Conservation (phyloP, 1,140 invertebrate genomes). For the Vanessa atalanta region DNA sequence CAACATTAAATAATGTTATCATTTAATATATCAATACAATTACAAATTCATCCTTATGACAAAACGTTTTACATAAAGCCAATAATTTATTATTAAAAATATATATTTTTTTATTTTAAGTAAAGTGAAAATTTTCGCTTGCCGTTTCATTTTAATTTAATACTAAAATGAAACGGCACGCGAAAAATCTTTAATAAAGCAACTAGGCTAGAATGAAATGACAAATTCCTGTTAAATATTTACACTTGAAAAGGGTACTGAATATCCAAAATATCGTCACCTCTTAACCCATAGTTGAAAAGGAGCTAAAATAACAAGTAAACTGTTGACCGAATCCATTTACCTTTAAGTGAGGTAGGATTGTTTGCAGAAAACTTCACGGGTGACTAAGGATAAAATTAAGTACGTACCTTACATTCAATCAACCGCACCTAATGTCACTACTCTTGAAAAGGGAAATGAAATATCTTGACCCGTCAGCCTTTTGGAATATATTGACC, state of each 20-base stretch:
- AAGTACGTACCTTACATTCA: slow-evolving; percentile 17
- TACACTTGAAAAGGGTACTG: not conserved
- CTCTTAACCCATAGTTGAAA: slow-evolving; percentile 7
- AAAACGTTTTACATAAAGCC: too few species aligned
- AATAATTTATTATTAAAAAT: too few species aligned
- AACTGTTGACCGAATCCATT: slow-evolving; percentile 12
- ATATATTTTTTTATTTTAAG: too few species aligned
- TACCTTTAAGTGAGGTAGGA: slow-evolving; percentile 11
- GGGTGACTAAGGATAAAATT: slow-evolving; percentile 13
- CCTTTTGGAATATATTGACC: not conserved
- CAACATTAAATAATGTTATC: too few species aligned
- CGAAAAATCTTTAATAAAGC: not conserved
- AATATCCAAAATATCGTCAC: slow-evolving; percentile 4
- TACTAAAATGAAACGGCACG: too few species aligned
- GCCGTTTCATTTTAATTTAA: too few species aligned
- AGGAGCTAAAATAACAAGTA: slow-evolving; percentile 2
- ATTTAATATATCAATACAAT: too few species aligned
- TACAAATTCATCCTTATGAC: too few species aligned
- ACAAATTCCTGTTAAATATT: not conserved
- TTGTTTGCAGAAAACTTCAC: slow-evolving; percentile 21
- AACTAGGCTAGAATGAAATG: not conserved
- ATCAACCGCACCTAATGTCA: slow-evolving; percentile 13
- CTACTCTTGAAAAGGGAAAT: slow-evolving; percentile 3
- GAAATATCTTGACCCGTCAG: slow-evolving; percentile 4
- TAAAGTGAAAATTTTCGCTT: too few species aligned